phyloP scores from a whole-genome alignment of 2,113 vertebrate genomes.

The Nanorana parkeri region DNA sequence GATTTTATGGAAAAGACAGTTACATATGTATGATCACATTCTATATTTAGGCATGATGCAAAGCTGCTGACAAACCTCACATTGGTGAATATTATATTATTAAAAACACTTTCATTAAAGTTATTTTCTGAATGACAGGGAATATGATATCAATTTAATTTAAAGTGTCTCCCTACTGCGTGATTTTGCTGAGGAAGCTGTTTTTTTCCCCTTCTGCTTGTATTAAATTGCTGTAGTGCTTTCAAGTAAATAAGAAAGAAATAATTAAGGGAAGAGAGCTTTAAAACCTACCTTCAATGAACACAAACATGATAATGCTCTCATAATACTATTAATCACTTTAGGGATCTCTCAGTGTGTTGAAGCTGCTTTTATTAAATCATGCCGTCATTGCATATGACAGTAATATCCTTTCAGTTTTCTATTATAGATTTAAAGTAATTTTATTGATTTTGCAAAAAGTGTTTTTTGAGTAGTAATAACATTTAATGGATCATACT shows the following conservation, averaged over 20 bases:
- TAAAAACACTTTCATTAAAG: conserved; percentile 62
- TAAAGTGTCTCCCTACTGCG: conserved; percentile 62
- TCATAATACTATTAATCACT: conserved; percentile 60
- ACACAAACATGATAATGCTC: conserved; percentile 60
- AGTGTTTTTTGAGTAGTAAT: conserved; percentile 51
- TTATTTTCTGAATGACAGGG: conserved; percentile 59
- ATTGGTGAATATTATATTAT: conserved; percentile 58
- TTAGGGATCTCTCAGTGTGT: conserved; percentile 47
- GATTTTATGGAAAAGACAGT: not conserved
- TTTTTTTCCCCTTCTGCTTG: conserved; percentile 46
- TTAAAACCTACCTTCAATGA: conserved; percentile 58
- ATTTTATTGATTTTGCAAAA: conserved; percentile 55
- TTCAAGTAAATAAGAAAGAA: conserved; percentile 60
- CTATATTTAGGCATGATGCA: conserved; percentile 2
- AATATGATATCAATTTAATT: conserved; percentile 62
- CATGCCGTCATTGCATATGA: conserved; percentile 35
- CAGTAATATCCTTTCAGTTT: conserved; percentile 61
- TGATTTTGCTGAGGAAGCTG: conserved; percentile 60
- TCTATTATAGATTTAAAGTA: conserved; percentile 50
- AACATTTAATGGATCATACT: conserved; percentile 41
- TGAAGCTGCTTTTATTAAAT: conserved; percentile 49
- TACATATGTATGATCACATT: conserved; percentile 21
- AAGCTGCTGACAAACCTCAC: conserved; percentile 49
- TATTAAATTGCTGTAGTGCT: conserved; percentile 59
- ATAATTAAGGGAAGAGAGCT: conserved; percentile 62